Base-by-base conservation (phyloP, 53 echinoderm and acorn worm genomes). In the Patiria pectinifera region DNA sequence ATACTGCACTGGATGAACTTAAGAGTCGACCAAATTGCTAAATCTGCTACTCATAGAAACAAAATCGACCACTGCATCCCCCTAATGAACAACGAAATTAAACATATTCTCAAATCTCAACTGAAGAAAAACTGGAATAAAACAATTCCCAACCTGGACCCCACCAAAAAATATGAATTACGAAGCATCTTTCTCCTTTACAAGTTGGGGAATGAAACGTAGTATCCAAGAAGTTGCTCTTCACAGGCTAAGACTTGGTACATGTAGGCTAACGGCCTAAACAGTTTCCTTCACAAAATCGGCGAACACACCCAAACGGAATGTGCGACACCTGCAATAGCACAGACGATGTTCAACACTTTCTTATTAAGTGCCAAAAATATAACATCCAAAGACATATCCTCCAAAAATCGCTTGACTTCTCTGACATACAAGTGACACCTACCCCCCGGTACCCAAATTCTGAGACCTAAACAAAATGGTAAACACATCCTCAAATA, bases 11-110 rank as follows among this genome's bases (percentile, higher is more conserved):
- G 35, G 35, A 35, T 35, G 35, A 35, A 35, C 35, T 35, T 35
- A 45, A 26, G 44, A 44, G 86, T 25, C 10, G 4, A 12, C 69
- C 69, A 10, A 45, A 25, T 5, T 35, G 35, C 35, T 1, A 35
- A 35, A 35, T 35, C 35, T 35, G 35, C 35, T 35, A 35, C 1
- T 35, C 14, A 26, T 4, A 86, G 69, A 86, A 44, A 25, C 13
- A 24, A 23, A 7, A 70, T 86, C 16, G 86, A 62, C 45, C 66
- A 26, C 69, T 44, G 4, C 70, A 86, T 86, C 69, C 86, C 69
- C 18, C 18, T 86, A 25, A 25, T 44, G 44, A 79, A 35, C 10
- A 79, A 0, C 10, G 80, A 79, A 79, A 43, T 79, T 45, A 24
- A 79, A 79, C 80, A 74, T 18, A 21, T 7, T 24, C 74, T 74